phyloP scores from a whole-genome alignment of 1,140 invertebrate genomes.

The Melanaphis sacchari region DNA sequence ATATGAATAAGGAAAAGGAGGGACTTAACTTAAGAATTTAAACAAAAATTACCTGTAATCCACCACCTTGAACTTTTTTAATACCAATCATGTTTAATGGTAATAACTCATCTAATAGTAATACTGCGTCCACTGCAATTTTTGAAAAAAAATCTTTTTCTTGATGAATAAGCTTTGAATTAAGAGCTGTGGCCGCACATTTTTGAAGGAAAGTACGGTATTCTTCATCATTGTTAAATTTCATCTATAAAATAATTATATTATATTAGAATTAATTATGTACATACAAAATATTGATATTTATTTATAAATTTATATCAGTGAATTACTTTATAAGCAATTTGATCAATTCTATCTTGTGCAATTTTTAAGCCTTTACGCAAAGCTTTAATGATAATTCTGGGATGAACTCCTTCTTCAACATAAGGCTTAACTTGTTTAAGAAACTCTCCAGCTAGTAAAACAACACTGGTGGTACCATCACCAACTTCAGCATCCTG shows the following conservation, averaged over 20 bases:
- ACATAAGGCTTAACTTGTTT: constrained; percentile 95
- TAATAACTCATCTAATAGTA: constrained; percentile 89
- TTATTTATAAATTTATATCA: not conserved
- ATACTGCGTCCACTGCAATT: constrained; percentile 97
- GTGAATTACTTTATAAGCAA: constrained; percentile 77
- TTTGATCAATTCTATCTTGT: constrained; percentile 83
- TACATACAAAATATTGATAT: not conserved
- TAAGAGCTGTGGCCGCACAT: constrained; percentile 96
- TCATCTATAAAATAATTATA: constrained; percentile 66
- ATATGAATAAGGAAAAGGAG: too few relatives aligned
- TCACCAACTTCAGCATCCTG: constrained; percentile 99
- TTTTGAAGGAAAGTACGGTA: constrained; percentile 83
- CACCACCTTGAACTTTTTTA: constrained; percentile 96
- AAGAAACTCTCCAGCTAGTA: constrained; percentile 94
- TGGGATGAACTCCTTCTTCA: constrained; percentile 96
- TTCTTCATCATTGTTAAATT: constrained; percentile 69
- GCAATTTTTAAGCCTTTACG: constrained; percentile 82
- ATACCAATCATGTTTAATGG: constrained; percentile 99
- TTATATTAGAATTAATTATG: not conserved
- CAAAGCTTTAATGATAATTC: constrained; percentile 88
- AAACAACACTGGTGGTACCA: constrained; percentile 95
- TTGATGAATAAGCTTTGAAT: constrained; percentile 94
- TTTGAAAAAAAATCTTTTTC: constrained; percentile 96
- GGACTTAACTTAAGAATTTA: not conserved
- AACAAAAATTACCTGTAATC: constrained; percentile 73